Evolutionary conservation across 2,888 invertebrate genomes (phyloP).

Genomic region (Ceramica pisi): DNA sequence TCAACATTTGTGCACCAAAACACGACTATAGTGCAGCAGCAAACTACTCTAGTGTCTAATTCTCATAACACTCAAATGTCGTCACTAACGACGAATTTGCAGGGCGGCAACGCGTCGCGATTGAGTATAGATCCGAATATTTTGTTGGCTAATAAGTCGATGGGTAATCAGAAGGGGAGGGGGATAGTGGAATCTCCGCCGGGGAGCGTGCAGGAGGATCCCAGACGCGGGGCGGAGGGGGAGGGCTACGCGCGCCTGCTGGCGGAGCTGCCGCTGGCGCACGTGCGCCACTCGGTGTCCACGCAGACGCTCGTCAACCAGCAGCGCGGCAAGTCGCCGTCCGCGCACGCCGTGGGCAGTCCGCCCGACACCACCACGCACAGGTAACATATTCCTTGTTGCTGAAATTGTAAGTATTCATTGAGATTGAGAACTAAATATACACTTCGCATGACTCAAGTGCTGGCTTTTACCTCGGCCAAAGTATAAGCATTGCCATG

Average conservation of each 20-base stretch:
- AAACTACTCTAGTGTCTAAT: slow-evolving; percentile 94
- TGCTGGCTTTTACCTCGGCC: too few species aligned
- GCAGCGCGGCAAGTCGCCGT: slow-evolving; percentile 75
- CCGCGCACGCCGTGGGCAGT: slow-evolving; percentile 73
- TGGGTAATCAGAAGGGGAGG: slow-evolving; percentile 69
- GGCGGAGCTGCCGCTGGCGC: slow-evolving; percentile 68
- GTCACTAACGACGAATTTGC: slow-evolving; percentile 72
- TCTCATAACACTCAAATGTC: slow-evolving; percentile 88
- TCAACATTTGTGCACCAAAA: slow-evolving; percentile 96
- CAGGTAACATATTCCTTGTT: slow-evolving; percentile 81
- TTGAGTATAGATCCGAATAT: slow-evolving; percentile 92
- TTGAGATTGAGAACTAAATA: too few species aligned
- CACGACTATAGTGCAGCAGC: slow-evolving; percentile 96
- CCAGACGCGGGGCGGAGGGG: slow-evolving; percentile 63
- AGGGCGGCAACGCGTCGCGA: slow-evolving; percentile 82
- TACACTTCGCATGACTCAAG: too few species aligned
- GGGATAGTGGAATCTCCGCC: slow-evolving; percentile 70
- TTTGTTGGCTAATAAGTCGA: slow-evolving; percentile 83
- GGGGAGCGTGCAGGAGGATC: slow-evolving; percentile 53
- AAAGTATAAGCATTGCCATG: too few species aligned
- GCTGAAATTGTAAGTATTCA: too few species aligned
- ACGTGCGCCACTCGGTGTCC: slow-evolving; percentile 93
- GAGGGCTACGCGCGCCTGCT: slow-evolving; percentile 75
- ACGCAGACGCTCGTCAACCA: slow-evolving; percentile 92
- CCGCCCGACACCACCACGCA: slow-evolving; percentile 97